These are phyloP conservation scores for Lithosia quadra DNA, from an alignment of 2,888 invertebrate species.

Conservation along the genomic window DNA sequence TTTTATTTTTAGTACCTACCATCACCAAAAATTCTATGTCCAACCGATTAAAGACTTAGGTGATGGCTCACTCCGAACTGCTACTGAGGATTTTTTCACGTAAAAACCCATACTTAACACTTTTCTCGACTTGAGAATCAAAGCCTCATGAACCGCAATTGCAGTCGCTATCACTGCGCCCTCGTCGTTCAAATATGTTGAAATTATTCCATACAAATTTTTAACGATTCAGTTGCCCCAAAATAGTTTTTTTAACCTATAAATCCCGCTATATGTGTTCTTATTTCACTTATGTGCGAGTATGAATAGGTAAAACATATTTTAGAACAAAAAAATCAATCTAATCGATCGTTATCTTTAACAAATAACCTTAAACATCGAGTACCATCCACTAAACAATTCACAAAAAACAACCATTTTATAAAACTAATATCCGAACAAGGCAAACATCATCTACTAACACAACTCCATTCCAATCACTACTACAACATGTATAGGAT, in stretches of 20 bases:
- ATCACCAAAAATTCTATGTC: neutral
- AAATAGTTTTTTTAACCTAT: neutral
- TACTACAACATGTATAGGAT: conserved; percentile 27
- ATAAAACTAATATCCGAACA: conserved; percentile 25
- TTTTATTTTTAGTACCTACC: neutral
- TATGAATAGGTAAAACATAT: conserved; percentile 4
- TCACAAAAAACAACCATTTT: conserved; percentile 19
- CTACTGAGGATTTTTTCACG: too few species aligned
- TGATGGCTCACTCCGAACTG: neutral
- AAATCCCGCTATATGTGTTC: neutral
- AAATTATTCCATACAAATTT: neutral
- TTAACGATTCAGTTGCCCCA: conserved; percentile 4
- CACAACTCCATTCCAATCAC: conserved; percentile 35
- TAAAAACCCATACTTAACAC: neutral
- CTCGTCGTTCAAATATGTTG: neutral
- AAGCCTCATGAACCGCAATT: neutral
- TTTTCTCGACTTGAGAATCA: neutral
- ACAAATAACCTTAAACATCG: conserved; percentile 30
- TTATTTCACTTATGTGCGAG: neutral
- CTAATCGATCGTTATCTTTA: neutral
- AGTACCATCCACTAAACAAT: conserved; percentile 46
- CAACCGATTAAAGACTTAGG: neutral
- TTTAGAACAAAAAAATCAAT: neutral
- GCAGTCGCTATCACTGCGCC: too few species aligned
- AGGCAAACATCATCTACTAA: conserved; percentile 34